Base-by-base conservation (phyloP, 2,888 invertebrate species). In the Nemapogon koenigi region DNA sequence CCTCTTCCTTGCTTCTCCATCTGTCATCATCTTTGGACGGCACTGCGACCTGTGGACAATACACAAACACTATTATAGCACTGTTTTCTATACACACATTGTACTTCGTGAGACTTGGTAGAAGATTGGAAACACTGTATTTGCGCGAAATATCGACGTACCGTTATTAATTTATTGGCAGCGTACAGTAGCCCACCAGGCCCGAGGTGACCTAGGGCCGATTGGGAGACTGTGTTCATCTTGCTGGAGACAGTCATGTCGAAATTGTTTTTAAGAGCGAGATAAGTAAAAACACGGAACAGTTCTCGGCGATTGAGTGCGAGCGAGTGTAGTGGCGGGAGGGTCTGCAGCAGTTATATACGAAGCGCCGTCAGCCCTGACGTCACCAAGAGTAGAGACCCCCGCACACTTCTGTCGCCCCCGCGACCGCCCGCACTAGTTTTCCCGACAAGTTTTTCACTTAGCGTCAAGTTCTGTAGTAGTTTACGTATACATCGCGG, bases 221-320 rank as follows among this genome's bases (percentile, higher is more conserved):
- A 71, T 51, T 69, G 76, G 57, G 78, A 75, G 45, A 80, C 76
- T 59, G 73, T 76, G 59, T 78, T 80, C 75, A 80, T 75, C 58
- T 78, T 78, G 63, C 79, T 79, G 53, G 71, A 62, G 51, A 80
- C 79, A 40, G 80, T 80, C 80, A 80, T 80, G 49, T 47, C 51
- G 60, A 11, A n/a, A n/a, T n/a, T n/a, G n/a, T n/a, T n/a, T n/a
- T n/a, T 22, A 22, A 22, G 6, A 10, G 22, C 2, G 19, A 33
- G 18, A 33, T 33, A 33, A 11, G 15, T 16, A 7, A 2, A n/a
- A 19, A n/a, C 13, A 19, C 4, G n/a, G 31, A n/a, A n/a, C n/a
- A n/a, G n/a, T n/a, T n/a, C 52, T 47, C 35, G 44, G 51, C 61
- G 61, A 61, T 52, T 59, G 62, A 64, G 60, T 56, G 65, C 57